A percentile compares a stretch with the other conserved stretches of the same genome.
Conservation (phyloP, 2,113 vertebrate genomes). For the Crotalus viridis region DNA sequence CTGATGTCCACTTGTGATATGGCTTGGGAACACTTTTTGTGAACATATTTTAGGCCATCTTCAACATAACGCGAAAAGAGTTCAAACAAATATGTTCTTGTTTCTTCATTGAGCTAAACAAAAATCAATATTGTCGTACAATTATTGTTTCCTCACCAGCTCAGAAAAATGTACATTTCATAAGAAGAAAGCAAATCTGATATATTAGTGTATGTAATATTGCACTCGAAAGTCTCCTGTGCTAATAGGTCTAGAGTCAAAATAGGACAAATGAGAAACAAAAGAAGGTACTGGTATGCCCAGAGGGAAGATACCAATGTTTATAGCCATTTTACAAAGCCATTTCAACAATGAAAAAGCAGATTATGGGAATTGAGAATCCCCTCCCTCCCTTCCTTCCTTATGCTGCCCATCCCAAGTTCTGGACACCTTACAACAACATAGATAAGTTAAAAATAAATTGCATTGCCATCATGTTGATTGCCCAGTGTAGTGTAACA, state of each 20-base stretch:
- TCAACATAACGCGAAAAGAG: constrained; percentile 80
- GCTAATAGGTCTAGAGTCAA: background rate
- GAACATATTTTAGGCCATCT: constrained; percentile 78
- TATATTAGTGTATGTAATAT: background rate
- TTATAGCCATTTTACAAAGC: background rate
- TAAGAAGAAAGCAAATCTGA: background rate
- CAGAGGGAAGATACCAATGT: background rate
- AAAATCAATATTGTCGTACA: constrained; percentile 10
- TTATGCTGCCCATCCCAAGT: background rate
- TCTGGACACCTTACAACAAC: background rate
- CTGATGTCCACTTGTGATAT: constrained; percentile 87
- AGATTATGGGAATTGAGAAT: background rate
- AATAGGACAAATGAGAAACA: background rate
- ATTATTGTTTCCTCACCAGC: background rate
- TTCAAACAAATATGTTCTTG: constrained; percentile 70
- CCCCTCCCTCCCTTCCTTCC: background rate
- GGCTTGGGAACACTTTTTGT: constrained; percentile 78
- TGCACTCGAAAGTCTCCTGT: background rate
- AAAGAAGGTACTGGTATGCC: too few species aligned
- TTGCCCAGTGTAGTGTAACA: background rate
- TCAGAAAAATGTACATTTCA: background rate
- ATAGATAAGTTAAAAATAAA: background rate
- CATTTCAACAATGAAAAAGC: background rate
- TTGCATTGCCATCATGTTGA: background rate
- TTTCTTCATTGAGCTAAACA: constrained; percentile 69